Percentiles rank a stretch among this genome's conserved stretches.
phyloP scores from a whole-genome alignment of 1,140 invertebrate species.

The Nasonia longicornis region DNA sequence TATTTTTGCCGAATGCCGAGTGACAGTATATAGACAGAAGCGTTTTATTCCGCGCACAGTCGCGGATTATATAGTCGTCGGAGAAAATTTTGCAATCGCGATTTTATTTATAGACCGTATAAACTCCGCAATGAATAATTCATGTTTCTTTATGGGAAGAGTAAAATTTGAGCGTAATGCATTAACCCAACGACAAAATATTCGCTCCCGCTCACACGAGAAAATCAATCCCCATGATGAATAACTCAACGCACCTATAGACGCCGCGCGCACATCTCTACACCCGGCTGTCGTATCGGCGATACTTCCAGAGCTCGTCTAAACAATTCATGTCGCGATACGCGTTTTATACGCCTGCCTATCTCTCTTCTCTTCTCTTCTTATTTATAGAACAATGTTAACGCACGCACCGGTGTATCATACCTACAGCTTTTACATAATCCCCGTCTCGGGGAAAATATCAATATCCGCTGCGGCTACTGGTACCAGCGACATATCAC shows the following conservation, averaged over 20 bases:
- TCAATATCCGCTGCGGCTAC: neutral
- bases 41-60: too few species aligned
- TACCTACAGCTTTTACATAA: conserved; percentile 3
- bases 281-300: neutral
- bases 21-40: too few species aligned
- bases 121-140: too few species aligned
- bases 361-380: neutral
- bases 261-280: neutral
- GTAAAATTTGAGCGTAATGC: too few species aligned
- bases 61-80: too few species aligned
- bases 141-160: too few species aligned
- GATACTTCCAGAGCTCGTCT: neutral
- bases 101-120: too few species aligned
- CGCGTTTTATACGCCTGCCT: neutral
- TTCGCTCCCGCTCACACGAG: neutral
- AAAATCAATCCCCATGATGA: conserved; percentile 2
- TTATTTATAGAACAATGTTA: conserved; percentile 34
- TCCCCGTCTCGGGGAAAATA: conserved; percentile 3
- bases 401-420: neutral
- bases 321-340: neutral
- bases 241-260: neutral
- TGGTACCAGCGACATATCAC: too few species aligned
- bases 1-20: too few species aligned
- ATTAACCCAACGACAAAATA: neutral
- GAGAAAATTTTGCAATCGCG: too few species aligned